Conservation (phyloP, 1,140 invertebrate species). For the Dendrolimus punctatus region DNA sequence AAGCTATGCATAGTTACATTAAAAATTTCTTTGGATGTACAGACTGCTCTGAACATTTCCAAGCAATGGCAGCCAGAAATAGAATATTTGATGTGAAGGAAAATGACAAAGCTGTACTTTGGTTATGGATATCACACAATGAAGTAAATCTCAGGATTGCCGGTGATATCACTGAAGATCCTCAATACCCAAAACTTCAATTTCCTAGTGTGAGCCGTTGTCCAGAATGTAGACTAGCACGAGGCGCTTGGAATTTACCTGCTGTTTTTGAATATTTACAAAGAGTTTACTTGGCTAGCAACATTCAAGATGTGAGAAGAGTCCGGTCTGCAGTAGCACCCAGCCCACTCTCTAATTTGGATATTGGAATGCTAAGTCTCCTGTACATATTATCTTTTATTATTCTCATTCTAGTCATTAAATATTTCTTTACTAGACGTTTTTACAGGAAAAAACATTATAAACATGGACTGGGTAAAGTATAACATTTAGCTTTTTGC, state of each 20-base stretch:
- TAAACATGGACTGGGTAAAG: slow-evolving; percentile 77
- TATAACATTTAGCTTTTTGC: slow-evolving; percentile 46
- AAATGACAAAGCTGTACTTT: slow-evolving; percentile 86
- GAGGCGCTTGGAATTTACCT: slow-evolving; percentile 78
- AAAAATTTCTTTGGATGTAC: slow-evolving; percentile 95
- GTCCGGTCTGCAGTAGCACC: slow-evolving; percentile 23
- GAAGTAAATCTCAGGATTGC: slow-evolving; percentile 91
- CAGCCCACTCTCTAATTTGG: slow-evolving; percentile 54
- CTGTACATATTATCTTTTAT: slow-evolving; percentile 69
- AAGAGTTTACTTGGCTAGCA: slow-evolving; percentile 77
- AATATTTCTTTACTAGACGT: slow-evolving; percentile 81
- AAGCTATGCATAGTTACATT: slow-evolving; percentile 90
- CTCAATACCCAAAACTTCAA: slow-evolving; percentile 89
- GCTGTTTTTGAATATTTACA: slow-evolving; percentile 85
- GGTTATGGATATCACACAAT: slow-evolving; percentile 97
- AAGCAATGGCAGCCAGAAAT: slow-evolving; percentile 80
- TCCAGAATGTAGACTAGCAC: slow-evolving; percentile 76
- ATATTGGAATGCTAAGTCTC: slow-evolving; percentile 64
- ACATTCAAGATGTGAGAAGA: slow-evolving; percentile 62
- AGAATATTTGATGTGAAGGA: slow-evolving; percentile 79
- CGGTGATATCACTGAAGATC: slow-evolving; percentile 93
- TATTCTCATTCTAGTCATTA: slow-evolving; percentile 79
- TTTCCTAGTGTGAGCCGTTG: slow-evolving; percentile 86
- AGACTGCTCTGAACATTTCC: slow-evolving; percentile 92
- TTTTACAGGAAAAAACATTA: slow-evolving; percentile 80